phyloP scores from a whole-genome alignment of 2,797 vertebrate species.

The Odontamblyopus lacepedii region DNA sequence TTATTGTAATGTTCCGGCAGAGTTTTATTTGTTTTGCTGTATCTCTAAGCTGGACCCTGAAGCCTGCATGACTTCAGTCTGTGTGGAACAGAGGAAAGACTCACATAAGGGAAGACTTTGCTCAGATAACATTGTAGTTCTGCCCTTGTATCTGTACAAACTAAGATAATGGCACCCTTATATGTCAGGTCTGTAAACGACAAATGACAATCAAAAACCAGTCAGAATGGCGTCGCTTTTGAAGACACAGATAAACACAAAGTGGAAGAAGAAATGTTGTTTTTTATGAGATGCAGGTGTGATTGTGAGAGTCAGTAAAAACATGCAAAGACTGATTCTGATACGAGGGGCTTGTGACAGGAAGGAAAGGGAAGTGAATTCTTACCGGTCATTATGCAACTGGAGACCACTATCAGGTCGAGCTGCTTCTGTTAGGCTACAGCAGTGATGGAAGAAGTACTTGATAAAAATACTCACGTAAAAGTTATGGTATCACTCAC shows the following conservation, averaged over 20 bases:
- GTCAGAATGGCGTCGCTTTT: slow-evolving; percentile 36
- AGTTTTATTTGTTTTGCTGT: slow-evolving; percentile 37
- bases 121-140: slow-evolving; percentile 55
- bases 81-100: slow-evolving; percentile 11
- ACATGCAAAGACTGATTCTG: slow-evolving; percentile 26
- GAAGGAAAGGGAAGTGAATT: slow-evolving; percentile 9
- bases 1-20: slow-evolving; percentile 10
- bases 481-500: no score
- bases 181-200: slow-evolving; percentile 11
- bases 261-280: slow-evolving; percentile 25
- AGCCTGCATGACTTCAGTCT: slow-evolving; percentile 2
- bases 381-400: slow-evolving; percentile 11
- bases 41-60: slow-evolving; percentile 29
- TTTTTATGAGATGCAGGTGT: slow-evolving; percentile 37
- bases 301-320: slow-evolving; percentile 25
- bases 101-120: slow-evolving; percentile 28
- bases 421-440: slow-evolving; percentile 19
- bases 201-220: slow-evolving; percentile 24
- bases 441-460: no score
- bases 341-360: slow-evolving; percentile 17
- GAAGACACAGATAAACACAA: slow-evolving; percentile 31
- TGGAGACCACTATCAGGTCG: slow-evolving; percentile 32
- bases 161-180: slow-evolving; percentile 47
- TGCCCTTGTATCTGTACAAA: slow-evolving; percentile 30
- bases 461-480: no score